A percentile compares a stretch with the other conserved stretches of the same genome.
phyloP scores from a whole-genome alignment of 2,888 invertebrate species.

The Coelopa pilipes region DNA sequence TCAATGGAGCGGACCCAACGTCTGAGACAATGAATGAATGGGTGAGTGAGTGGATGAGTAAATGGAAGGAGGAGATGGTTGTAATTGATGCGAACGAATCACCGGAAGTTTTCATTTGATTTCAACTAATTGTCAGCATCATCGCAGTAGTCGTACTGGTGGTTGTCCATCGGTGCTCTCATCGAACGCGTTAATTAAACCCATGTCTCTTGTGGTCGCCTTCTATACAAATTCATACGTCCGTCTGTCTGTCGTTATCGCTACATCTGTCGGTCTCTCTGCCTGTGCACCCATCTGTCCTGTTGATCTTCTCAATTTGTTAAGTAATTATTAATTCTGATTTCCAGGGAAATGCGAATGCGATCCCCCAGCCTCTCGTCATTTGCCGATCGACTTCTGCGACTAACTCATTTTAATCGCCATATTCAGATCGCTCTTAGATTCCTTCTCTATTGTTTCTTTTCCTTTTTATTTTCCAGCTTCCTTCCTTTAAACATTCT shows the following conservation, averaged over 20 bases:
- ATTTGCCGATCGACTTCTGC: no score
- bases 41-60: conserved; percentile 6
- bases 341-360: conserved; percentile 18
- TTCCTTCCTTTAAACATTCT: not conserved
- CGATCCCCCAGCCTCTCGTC: no score
- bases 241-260: no score
- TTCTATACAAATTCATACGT: not conserved
- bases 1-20: not conserved
- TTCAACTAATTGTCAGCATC: conserved; percentile 42
- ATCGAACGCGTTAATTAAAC: conserved; percentile 58
- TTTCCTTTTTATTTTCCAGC: not conserved
- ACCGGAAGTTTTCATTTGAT: conserved; percentile 62
- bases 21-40: conserved; percentile 25
- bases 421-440: not conserved
- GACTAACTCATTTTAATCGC: not conserved
- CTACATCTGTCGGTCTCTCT: no score
- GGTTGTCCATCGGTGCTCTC: not conserved
- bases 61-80: conserved; percentile 21
- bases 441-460: not conserved
- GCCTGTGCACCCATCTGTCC: not conserved
- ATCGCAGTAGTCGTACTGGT: no score
- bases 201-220: conserved; percentile 26
- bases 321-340: conserved; percentile 24
- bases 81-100: conserved; percentile 38
- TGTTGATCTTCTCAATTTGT: conserved; percentile 13